These are phyloP conservation scores for Thunnus albacares DNA, from an alignment of 2,797 vertebrate genomes.

Conservation along the genomic window DNA sequence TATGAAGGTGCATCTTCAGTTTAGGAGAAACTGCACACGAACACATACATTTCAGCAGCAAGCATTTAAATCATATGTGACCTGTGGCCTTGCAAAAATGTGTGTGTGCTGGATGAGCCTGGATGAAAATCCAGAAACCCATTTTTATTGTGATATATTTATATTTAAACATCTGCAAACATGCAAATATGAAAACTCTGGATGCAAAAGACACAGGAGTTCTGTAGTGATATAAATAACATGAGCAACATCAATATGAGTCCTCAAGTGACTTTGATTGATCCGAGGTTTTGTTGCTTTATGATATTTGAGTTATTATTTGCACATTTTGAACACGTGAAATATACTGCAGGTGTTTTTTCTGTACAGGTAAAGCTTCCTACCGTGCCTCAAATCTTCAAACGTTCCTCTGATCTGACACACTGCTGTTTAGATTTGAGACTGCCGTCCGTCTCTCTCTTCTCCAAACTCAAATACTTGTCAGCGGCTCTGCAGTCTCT, in stretches of 20 bases:
- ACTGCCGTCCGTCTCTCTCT: slow-evolving; percentile 32
- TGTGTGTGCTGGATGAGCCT: slow-evolving; percentile 3
- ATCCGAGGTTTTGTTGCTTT: not conserved
- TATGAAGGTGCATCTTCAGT: slow-evolving; percentile 10
- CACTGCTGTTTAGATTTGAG: slow-evolving; percentile 36
- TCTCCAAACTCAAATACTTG: slow-evolving; percentile 27
- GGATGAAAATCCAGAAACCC: slow-evolving; percentile 6
- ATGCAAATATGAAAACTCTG: not conserved
- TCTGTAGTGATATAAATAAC: not conserved
- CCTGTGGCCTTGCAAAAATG: slow-evolving; percentile 19
- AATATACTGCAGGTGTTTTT: not conserved
- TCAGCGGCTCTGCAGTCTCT: slow-evolving; percentile 32
- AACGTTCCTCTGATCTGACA: slow-evolving; percentile 40
- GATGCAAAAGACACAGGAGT: not conserved
- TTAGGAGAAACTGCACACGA: slow-evolving; percentile 16
- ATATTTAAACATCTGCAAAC: not conserved
- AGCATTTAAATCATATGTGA: slow-evolving; percentile 19
- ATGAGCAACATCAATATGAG: not conserved
- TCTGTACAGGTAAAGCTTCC: slow-evolving; percentile 18
- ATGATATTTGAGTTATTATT: not conserved
- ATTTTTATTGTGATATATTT: slow-evolving; percentile 4
- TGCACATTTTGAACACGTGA: slow-evolving; percentile 2
- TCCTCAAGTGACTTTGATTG: not conserved
- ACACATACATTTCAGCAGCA: slow-evolving; percentile 9
- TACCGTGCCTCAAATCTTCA: slow-evolving; percentile 18